Evolutionary conservation across 2,888 invertebrate genomes (phyloP), one percentile per base, ranked within the genome.

Genomic region (Cancer borealis): DNA sequence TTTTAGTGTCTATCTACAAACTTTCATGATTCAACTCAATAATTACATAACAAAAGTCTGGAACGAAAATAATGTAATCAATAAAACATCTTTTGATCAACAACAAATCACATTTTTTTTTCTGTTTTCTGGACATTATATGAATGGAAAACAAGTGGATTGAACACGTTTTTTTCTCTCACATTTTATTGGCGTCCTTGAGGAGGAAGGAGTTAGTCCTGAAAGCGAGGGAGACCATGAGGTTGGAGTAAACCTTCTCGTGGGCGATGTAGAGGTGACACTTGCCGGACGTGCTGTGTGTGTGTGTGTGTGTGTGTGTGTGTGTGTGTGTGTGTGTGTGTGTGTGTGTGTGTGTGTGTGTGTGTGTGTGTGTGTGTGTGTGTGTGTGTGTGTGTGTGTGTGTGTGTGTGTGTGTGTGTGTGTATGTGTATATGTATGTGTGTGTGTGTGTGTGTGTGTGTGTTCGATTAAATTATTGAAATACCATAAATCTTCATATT

Each of bases 201-300:
- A 92, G 73, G 46, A 92, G 92, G 45, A 92, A 79, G 30, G 93
- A 94, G n/a, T 92, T 66, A 17, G 39, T 21, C 1, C 66, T 45
- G 73, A 94, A 94, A 14, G 93, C 93, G 30, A 94, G 21, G 49
- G 60, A 66, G 39, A 94, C 54, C 92, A 93, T 93, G 26, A 73
- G 14, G 73, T 87, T 94, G 79, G 92, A 94, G 39, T 73, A 94
- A 1, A 94, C 89, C n/a, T 66, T 79, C 46, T 94, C 92, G 0
- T 88, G 88, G 30, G 92, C 47, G 30, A 94, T 94, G 89, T 94
- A 94, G 26, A 92, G 47, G 91, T 92, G 93, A 45, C 93, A 94
- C 79, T 89, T 30, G 10, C 93, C 93, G 10, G 49, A 92, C 10
- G 88, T 92, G 49, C 93, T 94, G 92, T 39, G 30, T 60, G 60